Evolutionary conservation across 1,140 invertebrate species (phyloP), one percentile per base, ranked within the genome.

Genomic region (Calycopis cecrops): DNA sequence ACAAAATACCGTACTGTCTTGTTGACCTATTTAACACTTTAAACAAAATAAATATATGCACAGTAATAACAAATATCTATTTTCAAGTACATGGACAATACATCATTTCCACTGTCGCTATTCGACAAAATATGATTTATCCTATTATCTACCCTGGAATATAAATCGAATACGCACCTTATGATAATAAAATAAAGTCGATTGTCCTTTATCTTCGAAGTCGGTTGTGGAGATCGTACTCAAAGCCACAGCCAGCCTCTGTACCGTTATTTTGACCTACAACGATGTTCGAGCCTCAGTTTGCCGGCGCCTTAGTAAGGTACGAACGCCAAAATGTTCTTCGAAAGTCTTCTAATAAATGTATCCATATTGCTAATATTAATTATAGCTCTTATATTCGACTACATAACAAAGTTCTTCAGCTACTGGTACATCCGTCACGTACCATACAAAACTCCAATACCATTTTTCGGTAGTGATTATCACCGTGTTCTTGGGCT

Each of bases 381-480:
- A 4, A 73, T 87, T 18, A 48, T 75, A 16, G 81, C 84, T 2
- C 49, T 87, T 9, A 70, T 67, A 48, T 81, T 83, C 52, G 84
- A 87, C 57, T 87, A 87, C 65, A 69, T 84, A 12, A 85, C 84
- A 0, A 87, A 87, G 55, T 87, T 73, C 66, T 87, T 87, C 62
- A 87, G 79, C 52, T 87, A 87, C 50, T 87, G 81, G 81, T 87
- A 87, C 37, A 67, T 87, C 8, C 56, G 84, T 6, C 79, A 84
- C 58, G 62, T 87, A 11, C 73, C 77, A 0, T 79, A 85, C 53
- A 84, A 79, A 60, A 67, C 59, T 1, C 57, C 73, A 0, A 38
- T 87, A n/a, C 80, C 84, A 0, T 76, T 79, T 59, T 81, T 81
- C 55, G 84, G 84, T 18, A 79, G 71, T n/a, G 84, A 87, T 54